Base-by-base conservation (phyloP, 1,140 invertebrate species). In the Paramacrobiotus metropolitanus region DNA sequence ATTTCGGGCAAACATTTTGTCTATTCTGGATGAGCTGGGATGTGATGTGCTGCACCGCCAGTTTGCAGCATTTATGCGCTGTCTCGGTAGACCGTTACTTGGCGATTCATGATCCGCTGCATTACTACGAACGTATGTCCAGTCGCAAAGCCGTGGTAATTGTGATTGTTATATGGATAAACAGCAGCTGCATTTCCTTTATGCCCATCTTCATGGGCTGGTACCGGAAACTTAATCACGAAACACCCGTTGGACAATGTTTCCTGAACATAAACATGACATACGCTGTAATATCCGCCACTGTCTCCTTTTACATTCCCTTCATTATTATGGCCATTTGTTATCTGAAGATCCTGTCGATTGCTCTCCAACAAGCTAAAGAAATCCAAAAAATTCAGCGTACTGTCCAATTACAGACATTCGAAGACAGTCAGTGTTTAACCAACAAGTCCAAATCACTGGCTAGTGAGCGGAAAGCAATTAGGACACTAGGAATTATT, bases 401-500 rank as follows among this genome's bases (percentile, higher is more conserved):
- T n/a, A 68, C 65, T 1, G 63, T 69, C 2, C 62, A 64, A 45
- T 65, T 66, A 18, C 65, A 61, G 60, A 64, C 62, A 15, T 59
- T 1, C 45, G 62, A 59, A 3, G 68, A 65, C 21, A 62, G 62
- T 31, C 68, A 69, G 40, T 64, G 67, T 55, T 31, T 70, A 9
- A 65, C 65, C 45, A 64, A 65, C 29, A 60, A 66, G 20, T 67
- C 69, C 21, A 66, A 67, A 9, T 65, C 68, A 31, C 59, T 70
- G 2, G 48, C 63, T 45, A 90, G 88, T 67, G 88, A 92, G 68
- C 79, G 87, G 48, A 94, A 95, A 71, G 91, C 91, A 1, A 91
- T 88, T 60, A 89, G 90, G 21, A 96, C 92, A 0, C 77, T 97
- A 61, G 91, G 91, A 18, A 94, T 98, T 61, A 76, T 78, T 2